A percentile compares a stretch with the other conserved stretches of the same genome.
These are phyloP conservation scores for Syngnathoides biaculeatus DNA, from an alignment of 2,113 vertebrate genomes.

Conservation along the genomic window DNA sequence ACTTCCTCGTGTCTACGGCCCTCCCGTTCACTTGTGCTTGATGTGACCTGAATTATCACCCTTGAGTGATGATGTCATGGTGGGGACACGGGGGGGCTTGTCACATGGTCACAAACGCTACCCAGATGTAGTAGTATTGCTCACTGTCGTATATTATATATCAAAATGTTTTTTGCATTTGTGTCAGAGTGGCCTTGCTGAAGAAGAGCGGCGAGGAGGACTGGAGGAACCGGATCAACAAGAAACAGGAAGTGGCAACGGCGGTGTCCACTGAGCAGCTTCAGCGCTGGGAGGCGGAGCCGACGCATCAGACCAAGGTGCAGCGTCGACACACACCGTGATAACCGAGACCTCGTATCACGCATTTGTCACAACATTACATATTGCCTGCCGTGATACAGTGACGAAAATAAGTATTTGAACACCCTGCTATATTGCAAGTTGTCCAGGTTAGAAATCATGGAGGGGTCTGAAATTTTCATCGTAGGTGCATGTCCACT, in stretches of 20 bases:
- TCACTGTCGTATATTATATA: background rate
- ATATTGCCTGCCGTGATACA: background rate
- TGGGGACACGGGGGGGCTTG: too few species aligned
- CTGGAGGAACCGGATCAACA: slow-evolving; percentile 90
- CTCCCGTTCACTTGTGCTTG: background rate
- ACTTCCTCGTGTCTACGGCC: slow-evolving; percentile 44
- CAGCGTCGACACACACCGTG: background rate
- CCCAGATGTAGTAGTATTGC: background rate
- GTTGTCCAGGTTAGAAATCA: too few species aligned
- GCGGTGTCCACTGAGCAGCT: slow-evolving; percentile 62
- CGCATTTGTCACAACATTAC: background rate
- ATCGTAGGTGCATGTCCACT: too few species aligned
- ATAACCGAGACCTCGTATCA: background rate
- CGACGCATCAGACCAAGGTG: slow-evolving; percentile 69
- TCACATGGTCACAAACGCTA: too few species aligned
- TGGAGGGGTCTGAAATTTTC: too few species aligned
- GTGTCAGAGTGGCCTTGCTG: slow-evolving; percentile 83
- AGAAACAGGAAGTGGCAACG: slow-evolving; percentile 85
- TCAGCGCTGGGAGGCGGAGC: slow-evolving; percentile 78
- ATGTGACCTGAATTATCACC: slow-evolving; percentile 41
- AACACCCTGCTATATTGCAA: too few species aligned
- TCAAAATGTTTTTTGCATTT: background rate
- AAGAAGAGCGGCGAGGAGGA: slow-evolving; percentile 96
- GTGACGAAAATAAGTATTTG: too few species aligned
- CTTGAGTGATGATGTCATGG: slow-evolving; percentile 4